phyloP scores from a whole-genome alignment of 2,113 vertebrate species.

The Xiphias gladius region DNA sequence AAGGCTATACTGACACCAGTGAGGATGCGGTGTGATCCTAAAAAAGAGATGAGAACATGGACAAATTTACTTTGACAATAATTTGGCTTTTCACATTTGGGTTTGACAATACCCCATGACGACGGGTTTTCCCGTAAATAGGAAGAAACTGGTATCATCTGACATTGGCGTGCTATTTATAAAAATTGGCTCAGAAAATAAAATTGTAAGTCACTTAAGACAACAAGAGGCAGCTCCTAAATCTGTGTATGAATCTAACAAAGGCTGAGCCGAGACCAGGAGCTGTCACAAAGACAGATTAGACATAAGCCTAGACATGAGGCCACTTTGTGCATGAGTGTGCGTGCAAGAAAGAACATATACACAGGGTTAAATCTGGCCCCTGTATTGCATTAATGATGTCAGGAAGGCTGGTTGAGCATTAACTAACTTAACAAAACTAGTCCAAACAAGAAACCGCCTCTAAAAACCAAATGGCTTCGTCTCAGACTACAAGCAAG shows the following conservation, averaged over 20 bases:
- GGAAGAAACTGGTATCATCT: constrained; percentile 30
- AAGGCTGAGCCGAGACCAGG: constrained; percentile 61
- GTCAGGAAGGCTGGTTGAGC: constrained; percentile 60
- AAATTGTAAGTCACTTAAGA: constrained; percentile 38
- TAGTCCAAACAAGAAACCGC: constrained; percentile 86
- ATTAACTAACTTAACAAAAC: constrained; percentile 83
- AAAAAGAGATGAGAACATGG: constrained; percentile 38
- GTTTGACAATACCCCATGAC: constrained; percentile 40
- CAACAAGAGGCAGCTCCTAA: constrained; percentile 25
- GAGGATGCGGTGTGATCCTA: constrained; percentile 17
- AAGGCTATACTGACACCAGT: constrained; percentile 18
- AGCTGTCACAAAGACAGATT: constrained; percentile 73
- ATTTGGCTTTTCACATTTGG: constrained; percentile 63
- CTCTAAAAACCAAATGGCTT: constrained; percentile 73
- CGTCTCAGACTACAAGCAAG: constrained; percentile 33
- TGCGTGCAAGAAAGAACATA: background rate
- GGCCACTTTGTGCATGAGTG: constrained; percentile 58
- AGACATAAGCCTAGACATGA: constrained; percentile 84
- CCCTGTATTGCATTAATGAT: constrained; percentile 82
- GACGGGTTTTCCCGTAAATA: constrained; percentile 51
- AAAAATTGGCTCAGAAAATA: constrained; percentile 44
- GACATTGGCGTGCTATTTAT: constrained; percentile 37
- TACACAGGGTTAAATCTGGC: constrained; percentile 81
- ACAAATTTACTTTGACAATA: constrained; percentile 47
- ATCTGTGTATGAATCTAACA: constrained; percentile 29